phyloP scores from a whole-genome alignment of 2,113 vertebrate species.

The Loxodonta africana region DNA sequence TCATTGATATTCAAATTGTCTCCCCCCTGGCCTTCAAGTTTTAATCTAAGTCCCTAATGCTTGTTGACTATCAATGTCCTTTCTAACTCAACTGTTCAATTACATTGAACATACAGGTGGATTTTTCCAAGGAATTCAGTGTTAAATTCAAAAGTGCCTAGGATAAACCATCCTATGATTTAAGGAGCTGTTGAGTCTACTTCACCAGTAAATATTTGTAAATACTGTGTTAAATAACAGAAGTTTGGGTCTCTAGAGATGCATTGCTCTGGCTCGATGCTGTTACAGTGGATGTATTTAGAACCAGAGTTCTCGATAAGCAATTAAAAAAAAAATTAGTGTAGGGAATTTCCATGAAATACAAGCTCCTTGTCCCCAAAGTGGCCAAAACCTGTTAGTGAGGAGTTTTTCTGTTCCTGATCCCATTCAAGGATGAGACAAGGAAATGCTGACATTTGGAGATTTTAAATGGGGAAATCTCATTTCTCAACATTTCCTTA shows the following conservation, averaged over 20 bases:
- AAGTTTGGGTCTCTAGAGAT: background rate
- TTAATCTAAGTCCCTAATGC: background rate
- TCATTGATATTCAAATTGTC: background rate
- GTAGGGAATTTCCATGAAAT: background rate
- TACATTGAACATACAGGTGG: background rate
- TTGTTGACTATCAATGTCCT: too few species aligned
- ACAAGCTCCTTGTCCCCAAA: background rate
- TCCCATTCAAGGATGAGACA: background rate
- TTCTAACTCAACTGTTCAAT: too few species aligned
- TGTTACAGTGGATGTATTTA: background rate
- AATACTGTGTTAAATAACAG: background rate
- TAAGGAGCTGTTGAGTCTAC: background rate
- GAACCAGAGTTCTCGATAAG: background rate
- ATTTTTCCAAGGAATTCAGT: background rate
- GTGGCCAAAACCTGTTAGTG: background rate
- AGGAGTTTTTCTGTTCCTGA: background rate
- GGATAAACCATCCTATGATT: background rate
- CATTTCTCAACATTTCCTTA: conserved; percentile 12
- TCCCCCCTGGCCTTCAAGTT: background rate
- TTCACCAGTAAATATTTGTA: background rate
- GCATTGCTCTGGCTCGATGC: background rate
- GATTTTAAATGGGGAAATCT: background rate
- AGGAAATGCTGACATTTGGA: background rate
- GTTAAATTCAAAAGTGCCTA: background rate
- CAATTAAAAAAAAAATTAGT: too few species aligned